Percentiles rank a stretch among this genome's conserved stretches.
Conservation (phyloP, 92 coral and sea anemone species). For the Umimayanthus chanpuru region DNA sequence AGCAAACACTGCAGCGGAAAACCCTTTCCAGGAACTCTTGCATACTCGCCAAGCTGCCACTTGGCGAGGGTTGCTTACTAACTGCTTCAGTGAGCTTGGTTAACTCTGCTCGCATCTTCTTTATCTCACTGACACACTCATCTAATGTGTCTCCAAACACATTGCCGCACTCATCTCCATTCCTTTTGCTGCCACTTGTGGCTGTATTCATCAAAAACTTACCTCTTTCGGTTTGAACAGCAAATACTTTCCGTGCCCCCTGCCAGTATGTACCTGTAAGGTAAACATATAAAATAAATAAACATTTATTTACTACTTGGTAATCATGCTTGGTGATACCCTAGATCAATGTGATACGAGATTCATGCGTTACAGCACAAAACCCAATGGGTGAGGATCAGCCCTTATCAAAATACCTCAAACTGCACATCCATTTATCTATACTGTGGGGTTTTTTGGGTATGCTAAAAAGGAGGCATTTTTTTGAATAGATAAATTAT, state of each 20-base stretch:
- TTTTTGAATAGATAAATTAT: too few species aligned
- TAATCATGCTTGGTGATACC: not conserved
- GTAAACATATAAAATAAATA: not conserved
- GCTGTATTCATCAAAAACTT: not conserved
- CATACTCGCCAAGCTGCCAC: not conserved
- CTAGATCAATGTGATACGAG: too few species aligned
- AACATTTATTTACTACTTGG: not conserved
- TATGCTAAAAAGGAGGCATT: too few species aligned
- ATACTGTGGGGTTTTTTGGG: too few species aligned
- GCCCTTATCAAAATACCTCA: too few species aligned
- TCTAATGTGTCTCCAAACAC: not conserved
- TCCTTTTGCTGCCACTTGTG: not conserved
- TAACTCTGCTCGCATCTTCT: not conserved
- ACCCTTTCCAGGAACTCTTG: not conserved
- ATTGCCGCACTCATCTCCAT: not conserved
- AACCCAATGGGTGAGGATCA: too few species aligned
- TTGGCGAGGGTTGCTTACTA: not conserved
- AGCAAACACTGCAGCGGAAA: not conserved
- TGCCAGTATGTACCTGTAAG: slow-evolving; percentile 4
- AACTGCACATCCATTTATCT: too few species aligned
- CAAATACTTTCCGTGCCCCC: not conserved
- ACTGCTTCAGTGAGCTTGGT: not conserved
- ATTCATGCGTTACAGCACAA: too few species aligned
- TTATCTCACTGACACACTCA: not conserved
- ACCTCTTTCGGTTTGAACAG: not conserved